Evolutionary conservation across 2,888 invertebrate species (phyloP), one percentile per base, ranked within the genome.

Genomic region (Drosophila tanythrix): DNA sequence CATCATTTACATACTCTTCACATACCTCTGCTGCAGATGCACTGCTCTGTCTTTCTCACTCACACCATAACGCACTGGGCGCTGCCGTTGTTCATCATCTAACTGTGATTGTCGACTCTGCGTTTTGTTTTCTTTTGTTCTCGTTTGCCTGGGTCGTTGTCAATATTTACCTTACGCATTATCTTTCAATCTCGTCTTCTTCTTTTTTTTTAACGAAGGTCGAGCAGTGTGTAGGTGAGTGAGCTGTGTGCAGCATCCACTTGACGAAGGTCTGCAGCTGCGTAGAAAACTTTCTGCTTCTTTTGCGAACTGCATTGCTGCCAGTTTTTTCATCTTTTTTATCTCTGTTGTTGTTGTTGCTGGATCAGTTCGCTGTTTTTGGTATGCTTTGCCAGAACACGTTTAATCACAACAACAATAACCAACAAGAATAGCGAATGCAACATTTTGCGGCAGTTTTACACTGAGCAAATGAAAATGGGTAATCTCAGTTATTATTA

Each of bases 131-230:
- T 58, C 68, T 25, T 27, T 51, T 60, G 50, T 63, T 75, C 52
- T 13, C 66, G 53, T 50, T 70, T 62, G 51, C 55, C 69, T 61
- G 57, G 51, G 62, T 60, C 64, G 46, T 40, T 85, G 85, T 85
- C 85, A 85, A 88, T 88, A 72, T 88, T 82, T 82, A 75, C 70
- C 51, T 88, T 70, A 63, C 48, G 53, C 61, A 77, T 81, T 70
- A 77, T 59, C 38, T 38, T 48, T 27, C 25, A 50, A 25, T 33
- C n/a, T 25, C 31, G 35, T 50, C 55, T 18, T 56, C 60, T 71
- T 71, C 5, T 59, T 52, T 31, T 15, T 33, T 36, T 58, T 46
- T 18, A n/a, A 51, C 75, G 88, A 88, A 82, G 82, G 88, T 84
- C 85, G 74, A 25, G 52, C 40, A 50, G 27, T 40, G 21, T 36